phyloP scores from a whole-genome alignment of 2,113 vertebrate genomes.

The Calyptommatus sinebrachiatus region DNA sequence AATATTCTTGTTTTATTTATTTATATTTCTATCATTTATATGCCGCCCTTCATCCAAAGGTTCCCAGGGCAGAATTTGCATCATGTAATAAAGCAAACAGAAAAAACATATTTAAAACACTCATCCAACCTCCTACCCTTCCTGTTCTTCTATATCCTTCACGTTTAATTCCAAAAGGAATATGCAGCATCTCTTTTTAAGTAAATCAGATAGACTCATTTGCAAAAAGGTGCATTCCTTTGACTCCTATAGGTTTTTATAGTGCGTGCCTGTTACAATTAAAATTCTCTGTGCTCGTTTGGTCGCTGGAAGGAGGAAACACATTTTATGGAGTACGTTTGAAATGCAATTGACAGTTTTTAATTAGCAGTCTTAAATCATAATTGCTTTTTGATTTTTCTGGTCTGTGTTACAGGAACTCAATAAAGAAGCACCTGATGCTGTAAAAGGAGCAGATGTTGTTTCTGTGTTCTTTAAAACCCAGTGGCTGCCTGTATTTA shows the following conservation, averaged over 20 bases:
- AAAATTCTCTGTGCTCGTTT: neutral
- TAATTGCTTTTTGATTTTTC: slow-evolving; percentile 53
- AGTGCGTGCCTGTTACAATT: neutral
- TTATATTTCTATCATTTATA: no score
- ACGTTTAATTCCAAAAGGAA: neutral
- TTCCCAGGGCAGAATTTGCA: no score
- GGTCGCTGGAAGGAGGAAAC: slow-evolving; percentile 21
- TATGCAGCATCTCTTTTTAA: neutral
- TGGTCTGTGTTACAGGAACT: slow-evolving; percentile 40
- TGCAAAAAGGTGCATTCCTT: neutral
- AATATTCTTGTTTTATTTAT: no score
- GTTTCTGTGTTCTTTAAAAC: slow-evolving; percentile 13
- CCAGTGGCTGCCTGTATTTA: slow-evolving; percentile 10
- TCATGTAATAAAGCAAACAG: no score
- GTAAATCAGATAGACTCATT: neutral
- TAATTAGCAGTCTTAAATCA: slow-evolving; percentile 57
- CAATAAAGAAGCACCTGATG: slow-evolving; percentile 59
- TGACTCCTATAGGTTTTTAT: no score
- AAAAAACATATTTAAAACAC: no score
- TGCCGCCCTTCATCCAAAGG: no score
- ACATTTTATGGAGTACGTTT: slow-evolving; percentile 48
- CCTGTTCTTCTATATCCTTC: neutral
- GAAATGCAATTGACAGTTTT: slow-evolving; percentile 50
- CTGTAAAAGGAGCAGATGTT: slow-evolving; percentile 57
- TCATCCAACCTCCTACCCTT: no score